phyloP scores from a whole-genome alignment of 2,888 invertebrate species.

The Bellardia pandia region DNA sequence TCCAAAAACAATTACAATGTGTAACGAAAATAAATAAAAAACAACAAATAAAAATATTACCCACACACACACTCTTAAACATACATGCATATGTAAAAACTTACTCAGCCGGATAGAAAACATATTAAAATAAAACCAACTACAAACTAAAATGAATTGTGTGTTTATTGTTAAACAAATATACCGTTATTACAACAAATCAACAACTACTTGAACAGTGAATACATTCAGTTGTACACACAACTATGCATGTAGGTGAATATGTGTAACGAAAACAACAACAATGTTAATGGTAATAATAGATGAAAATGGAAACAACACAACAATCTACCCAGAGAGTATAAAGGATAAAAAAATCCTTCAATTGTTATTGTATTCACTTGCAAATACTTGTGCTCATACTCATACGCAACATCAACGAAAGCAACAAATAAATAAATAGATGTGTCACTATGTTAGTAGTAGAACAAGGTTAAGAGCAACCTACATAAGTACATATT shows the following conservation, averaged over 20 bases:
- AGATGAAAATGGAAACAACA: conserved; percentile 39
- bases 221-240: conserved; percentile 30
- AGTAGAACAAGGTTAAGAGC: conserved; percentile 7
- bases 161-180: conserved; percentile 57
- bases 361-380: conserved; percentile 42
- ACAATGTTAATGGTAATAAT: conserved; percentile 35
- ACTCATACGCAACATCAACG: background rate
- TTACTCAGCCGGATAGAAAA: background rate
- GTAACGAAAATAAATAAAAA: conserved; percentile 19
- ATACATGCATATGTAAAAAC: background rate
- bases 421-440: conserved; percentile 40
- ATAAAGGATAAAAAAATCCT: conserved; percentile 1
- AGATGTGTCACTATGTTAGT: conserved; percentile 42
- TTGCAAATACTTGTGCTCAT: conserved; percentile 31
- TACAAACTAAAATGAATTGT: conserved; percentile 48
- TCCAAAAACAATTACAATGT: conserved; percentile 21
- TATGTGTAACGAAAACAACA: conserved; percentile 14
- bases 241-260: background rate
- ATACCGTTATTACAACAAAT: conserved; percentile 63
- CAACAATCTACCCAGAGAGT: conserved; percentile 3
- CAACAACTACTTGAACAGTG: conserved; percentile 32
- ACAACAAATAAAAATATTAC: background rate
- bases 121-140: background rate
- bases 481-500: background rate
- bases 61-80: background rate